Evolutionary conservation across 2,797 vertebrate species (phyloP).

Genomic region (Champsocephalus esox): DNA sequence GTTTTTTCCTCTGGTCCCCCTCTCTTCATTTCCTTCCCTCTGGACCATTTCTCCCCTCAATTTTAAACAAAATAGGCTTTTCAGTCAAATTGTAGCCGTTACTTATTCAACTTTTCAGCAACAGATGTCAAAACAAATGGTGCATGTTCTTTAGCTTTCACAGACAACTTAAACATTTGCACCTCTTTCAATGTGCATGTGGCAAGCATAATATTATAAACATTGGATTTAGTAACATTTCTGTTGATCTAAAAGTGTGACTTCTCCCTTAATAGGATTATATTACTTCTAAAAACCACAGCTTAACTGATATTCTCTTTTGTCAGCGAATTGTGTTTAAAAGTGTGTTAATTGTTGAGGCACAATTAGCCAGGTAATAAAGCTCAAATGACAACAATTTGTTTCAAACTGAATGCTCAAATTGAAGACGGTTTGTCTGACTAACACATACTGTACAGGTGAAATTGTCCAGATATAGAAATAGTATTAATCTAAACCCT

Average conservation of each 20-base stretch:
- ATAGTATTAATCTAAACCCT: not conserved
- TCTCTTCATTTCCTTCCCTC: constrained; percentile 35
- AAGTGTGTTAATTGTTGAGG: not conserved
- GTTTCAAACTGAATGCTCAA: no score
- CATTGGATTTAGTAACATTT: not conserved
- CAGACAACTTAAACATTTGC: constrained; percentile 1
- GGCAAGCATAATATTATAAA: not conserved
- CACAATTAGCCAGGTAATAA: no score
- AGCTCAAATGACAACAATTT: no score
- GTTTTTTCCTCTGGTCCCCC: constrained; percentile 28
- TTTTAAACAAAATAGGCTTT: constrained; percentile 10
- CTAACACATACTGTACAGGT: not conserved
- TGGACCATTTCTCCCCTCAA: constrained; percentile 32
- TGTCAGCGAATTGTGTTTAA: not conserved
- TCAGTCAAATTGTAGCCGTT: constrained; percentile 26
- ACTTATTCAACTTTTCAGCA: constrained; percentile 15
- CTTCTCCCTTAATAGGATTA: not conserved
- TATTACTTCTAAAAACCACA: not conserved
- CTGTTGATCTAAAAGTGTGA: constrained; percentile 5
- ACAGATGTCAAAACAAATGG: not conserved
- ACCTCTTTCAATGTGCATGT: not conserved
- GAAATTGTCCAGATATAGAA: not conserved
- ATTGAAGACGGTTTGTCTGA: no score
- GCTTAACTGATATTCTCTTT: not conserved
- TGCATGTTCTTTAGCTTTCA: not conserved